Percentiles rank a stretch among this genome's conserved stretches.
phyloP scores from a whole-genome alignment of 2,113 vertebrate genomes.

The Herpetotheres cachinnans region DNA sequence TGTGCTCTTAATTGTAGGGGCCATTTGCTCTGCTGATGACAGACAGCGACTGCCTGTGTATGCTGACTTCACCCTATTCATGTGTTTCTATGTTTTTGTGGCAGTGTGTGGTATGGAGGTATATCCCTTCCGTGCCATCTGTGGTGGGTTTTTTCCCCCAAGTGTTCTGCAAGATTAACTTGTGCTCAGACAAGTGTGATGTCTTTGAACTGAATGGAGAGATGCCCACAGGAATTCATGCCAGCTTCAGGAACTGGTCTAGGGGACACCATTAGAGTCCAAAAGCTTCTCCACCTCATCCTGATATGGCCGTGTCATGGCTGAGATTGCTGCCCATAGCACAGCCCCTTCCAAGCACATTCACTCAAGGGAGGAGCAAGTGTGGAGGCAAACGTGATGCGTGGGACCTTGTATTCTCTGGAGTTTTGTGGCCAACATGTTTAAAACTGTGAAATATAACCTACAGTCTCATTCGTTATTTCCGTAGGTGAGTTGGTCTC shows the following conservation, averaged over 20 bases:
- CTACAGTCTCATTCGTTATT: background rate
- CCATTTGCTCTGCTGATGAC: conserved; percentile 27
- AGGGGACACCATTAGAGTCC: background rate
- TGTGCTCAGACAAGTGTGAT: background rate
- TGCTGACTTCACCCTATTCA: background rate
- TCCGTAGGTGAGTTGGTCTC: background rate
- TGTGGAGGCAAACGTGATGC: fast-evolving
- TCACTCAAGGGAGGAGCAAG: background rate
- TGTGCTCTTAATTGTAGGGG: conserved; percentile 11
- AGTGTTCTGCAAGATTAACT: background rate
- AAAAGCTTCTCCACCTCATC: background rate
- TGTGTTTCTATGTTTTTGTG: background rate
- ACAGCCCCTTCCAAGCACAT: background rate
- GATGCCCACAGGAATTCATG: background rate
- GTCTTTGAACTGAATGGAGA: background rate
- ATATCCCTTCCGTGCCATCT: background rate
- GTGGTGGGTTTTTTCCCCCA: background rate
- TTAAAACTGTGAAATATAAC: background rate
- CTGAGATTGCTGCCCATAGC: background rate
- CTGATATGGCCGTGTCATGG: background rate
- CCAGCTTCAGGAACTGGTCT: background rate
- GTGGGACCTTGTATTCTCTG: background rate
- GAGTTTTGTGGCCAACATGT: background rate
- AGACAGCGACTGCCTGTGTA: background rate
- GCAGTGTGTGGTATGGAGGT: background rate